Conservation (phyloP, 2,113 vertebrate species). For the Oreocharis arfaki region DNA sequence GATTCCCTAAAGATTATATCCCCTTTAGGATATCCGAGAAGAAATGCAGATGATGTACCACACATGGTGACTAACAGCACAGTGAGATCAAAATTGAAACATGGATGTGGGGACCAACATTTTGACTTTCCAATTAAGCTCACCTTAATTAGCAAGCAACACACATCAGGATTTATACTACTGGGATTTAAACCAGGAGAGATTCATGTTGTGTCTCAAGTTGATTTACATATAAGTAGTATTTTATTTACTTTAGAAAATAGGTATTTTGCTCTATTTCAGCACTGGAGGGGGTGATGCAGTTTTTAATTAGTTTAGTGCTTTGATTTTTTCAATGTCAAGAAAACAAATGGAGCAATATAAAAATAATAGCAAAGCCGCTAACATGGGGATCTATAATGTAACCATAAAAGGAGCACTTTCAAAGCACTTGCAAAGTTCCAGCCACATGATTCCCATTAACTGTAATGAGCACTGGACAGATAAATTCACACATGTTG, state of each 20-base stretch:
- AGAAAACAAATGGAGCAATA: constrained; percentile 51
- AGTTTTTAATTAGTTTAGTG: constrained; percentile 38
- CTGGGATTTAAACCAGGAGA: neutral
- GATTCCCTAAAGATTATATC: neutral
- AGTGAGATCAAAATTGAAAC: neutral
- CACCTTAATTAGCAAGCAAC: neutral
- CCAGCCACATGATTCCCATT: constrained; percentile 51
- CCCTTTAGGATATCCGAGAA: neutral
- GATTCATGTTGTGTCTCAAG: neutral
- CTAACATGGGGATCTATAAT: neutral
- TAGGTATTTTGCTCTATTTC: neutral
- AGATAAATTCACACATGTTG: constrained; percentile 51
- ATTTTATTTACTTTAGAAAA: constrained; percentile 33
- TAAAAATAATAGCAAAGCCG: constrained; percentile 18
- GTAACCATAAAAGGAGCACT: neutral
- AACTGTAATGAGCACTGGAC: constrained; percentile 46
- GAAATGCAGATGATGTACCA: neutral
- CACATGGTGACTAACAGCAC: neutral
- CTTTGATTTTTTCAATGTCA: constrained; percentile 10
- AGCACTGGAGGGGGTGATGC: neutral
- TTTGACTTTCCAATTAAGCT: neutral
- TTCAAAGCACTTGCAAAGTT: constrained; percentile 29
- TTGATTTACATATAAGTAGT: neutral
- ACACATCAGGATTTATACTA: neutral
- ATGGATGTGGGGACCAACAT: neutral